Percentiles rank a stretch among this genome's conserved stretches.
These are phyloP conservation scores for Triplophysa tibetana DNA, from an alignment of 2,113 vertebrate genomes.

Conservation along the genomic window DNA sequence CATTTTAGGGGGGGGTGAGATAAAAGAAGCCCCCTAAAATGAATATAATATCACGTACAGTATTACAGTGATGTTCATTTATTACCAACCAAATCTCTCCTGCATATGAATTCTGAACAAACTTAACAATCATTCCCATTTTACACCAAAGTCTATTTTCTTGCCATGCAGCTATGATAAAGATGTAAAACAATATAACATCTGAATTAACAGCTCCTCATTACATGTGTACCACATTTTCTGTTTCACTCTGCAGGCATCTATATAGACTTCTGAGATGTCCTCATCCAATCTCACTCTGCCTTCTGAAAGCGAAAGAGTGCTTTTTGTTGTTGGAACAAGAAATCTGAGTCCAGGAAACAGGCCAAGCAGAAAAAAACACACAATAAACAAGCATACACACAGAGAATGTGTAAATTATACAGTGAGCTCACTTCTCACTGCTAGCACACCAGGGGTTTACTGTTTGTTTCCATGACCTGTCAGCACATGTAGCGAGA, in stretches of 20 bases:
- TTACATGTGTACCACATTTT: not conserved
- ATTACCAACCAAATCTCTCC: not conserved
- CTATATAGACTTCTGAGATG: not conserved
- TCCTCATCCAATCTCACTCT: not conserved
- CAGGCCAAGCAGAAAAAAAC: slow-evolving; percentile 1
- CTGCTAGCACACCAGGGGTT: not conserved
- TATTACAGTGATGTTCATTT: too few species aligned
- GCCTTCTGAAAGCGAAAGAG: slow-evolving; percentile 13
- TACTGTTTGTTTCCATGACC: slow-evolving; percentile 22
- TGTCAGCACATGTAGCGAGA: slow-evolving; percentile 26
- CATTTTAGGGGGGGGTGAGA: too few species aligned
- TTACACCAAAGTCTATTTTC: not conserved
- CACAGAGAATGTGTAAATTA: slow-evolving; percentile 9
- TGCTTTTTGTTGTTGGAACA: slow-evolving; percentile 4
- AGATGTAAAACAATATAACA: not conserved
- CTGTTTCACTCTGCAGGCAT: slow-evolving; percentile 3
- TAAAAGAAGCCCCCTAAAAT: too few species aligned
- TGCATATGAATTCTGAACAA: not conserved
- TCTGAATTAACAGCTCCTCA: not conserved
- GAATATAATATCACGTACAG: too few species aligned
- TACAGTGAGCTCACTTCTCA: slow-evolving; percentile 8
- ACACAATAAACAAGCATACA: slow-evolving; percentile 3
- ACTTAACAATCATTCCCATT: not conserved
- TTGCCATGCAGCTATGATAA: not conserved
- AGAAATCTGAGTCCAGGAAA: slow-evolving; percentile 16